phyloP scores from a whole-genome alignment of 2,888 invertebrate species.

The Chrysomela aeneicollis region DNA sequence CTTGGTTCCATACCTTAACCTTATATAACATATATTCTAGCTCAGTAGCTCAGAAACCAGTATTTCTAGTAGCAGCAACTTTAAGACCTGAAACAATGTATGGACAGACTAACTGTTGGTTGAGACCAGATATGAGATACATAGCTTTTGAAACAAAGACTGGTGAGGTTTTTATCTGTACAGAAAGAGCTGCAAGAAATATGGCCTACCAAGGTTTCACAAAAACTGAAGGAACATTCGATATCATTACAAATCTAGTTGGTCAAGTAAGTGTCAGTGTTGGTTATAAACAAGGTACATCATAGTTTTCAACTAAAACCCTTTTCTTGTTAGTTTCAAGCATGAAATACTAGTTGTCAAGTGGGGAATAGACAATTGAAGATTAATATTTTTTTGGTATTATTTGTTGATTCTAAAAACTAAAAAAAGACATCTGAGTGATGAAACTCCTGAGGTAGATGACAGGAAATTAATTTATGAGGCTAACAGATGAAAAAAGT shows the following conservation, averaged over 20 bases:
- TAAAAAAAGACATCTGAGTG: too few relatives aligned
- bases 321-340: too few relatives aligned
- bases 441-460: too few relatives aligned
- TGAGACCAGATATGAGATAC: slow-evolving; percentile 94
- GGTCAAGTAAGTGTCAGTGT: slow-evolving; percentile 68
- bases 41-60: slow-evolving; percentile 63
- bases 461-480: too few relatives aligned
- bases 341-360: too few relatives aligned
- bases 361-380: too few relatives aligned
- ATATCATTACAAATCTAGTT: slow-evolving; percentile 72
- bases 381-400: too few relatives aligned
- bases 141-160: slow-evolving; percentile 80
- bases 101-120: slow-evolving; percentile 99
- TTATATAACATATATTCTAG: slow-evolving; percentile 59
- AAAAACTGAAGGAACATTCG: slow-evolving; percentile 77
- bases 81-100: slow-evolving; percentile 99
- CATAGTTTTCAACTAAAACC: too few relatives aligned
- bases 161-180: slow-evolving; percentile 86
- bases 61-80: slow-evolving; percentile 95
- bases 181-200: slow-evolving; percentile 88
- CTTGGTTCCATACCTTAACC: too few relatives aligned
- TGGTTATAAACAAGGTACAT: too few relatives aligned
- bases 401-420: too few relatives aligned
- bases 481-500: too few relatives aligned
- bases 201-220: slow-evolving; percentile 96